Evolutionary conservation across 1,140 invertebrate genomes (phyloP).

Genomic region (Leptoteleia sp.): DNA sequence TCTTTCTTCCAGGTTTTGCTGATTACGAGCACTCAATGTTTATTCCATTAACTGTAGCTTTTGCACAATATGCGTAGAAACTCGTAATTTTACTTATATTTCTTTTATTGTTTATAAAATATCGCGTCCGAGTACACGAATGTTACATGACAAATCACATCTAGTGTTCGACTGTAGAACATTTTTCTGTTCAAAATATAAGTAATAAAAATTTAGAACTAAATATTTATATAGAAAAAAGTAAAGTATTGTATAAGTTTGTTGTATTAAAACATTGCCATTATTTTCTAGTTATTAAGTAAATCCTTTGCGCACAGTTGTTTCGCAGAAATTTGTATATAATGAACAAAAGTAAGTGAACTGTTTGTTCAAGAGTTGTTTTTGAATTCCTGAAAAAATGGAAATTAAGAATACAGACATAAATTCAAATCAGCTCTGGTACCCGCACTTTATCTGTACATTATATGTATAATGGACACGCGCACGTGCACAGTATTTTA

Average conservation of each 20-base stretch:
- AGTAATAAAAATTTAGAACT: too few relatives aligned
- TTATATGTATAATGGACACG: conserved; percentile 40
- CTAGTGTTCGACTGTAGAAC: too few relatives aligned
- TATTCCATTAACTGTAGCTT: conserved; percentile 38
- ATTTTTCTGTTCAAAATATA: too few relatives aligned
- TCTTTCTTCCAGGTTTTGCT: conserved; percentile 35
- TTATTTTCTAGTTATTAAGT: too few relatives aligned
- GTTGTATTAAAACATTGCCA: too few relatives aligned
- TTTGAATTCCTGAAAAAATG: conserved; percentile 35
- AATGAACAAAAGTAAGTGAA: background rate
- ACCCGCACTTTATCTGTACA: conserved; percentile 33
- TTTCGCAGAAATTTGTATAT: too few relatives aligned
- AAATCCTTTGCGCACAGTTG: too few relatives aligned
- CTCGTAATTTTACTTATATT: conserved; percentile 2
- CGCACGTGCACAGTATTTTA: conserved; percentile 81
- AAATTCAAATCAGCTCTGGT: conserved; percentile 8
- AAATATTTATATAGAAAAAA: too few relatives aligned
- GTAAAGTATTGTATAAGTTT: too few relatives aligned
- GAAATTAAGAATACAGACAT: conserved; percentile 11
- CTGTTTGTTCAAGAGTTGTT: background rate
- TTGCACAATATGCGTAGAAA: conserved; percentile 7
- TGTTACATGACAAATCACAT: too few relatives aligned
- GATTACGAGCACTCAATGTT: conserved; percentile 9
- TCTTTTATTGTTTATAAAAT: background rate
- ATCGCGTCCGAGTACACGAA: too few relatives aligned